Evolutionary conservation across 1,140 invertebrate genomes (phyloP).

Genomic region (Andrena cerasifolii): DNA sequence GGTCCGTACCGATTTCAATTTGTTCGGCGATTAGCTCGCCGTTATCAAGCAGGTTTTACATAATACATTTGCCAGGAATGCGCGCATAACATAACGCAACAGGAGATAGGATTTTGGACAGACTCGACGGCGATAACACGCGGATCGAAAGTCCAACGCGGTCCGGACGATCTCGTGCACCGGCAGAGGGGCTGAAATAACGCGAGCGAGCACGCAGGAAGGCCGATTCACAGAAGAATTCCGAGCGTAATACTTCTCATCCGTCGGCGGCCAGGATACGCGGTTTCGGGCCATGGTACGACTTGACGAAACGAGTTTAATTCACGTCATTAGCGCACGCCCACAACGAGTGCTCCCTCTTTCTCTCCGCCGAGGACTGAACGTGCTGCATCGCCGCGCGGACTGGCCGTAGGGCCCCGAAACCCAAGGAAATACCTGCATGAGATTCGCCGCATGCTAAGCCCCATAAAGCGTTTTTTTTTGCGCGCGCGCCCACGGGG

Average conservation of each 20-base stretch:
- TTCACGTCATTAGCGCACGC: slow-evolving; percentile 72
- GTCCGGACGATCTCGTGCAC: neutral
- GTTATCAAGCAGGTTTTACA: no score
- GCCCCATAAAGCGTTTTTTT: slow-evolving; percentile 42
- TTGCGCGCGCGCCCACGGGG: slow-evolving; percentile 16
- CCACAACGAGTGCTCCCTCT: slow-evolving; percentile 57
- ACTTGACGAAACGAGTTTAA: slow-evolving; percentile 71
- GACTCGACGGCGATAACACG: neutral
- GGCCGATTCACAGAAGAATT: slow-evolving; percentile 11
- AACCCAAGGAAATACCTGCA: slow-evolving; percentile 43
- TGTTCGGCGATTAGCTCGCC: no score
- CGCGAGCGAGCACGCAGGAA: neutral
- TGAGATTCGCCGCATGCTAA: slow-evolving; percentile 33
- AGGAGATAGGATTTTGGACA: neutral
- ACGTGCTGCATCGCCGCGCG: neutral
- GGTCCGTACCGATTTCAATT: no score
- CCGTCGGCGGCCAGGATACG: slow-evolving; percentile 1
- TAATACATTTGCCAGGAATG: neutral
- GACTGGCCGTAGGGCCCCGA: neutral
- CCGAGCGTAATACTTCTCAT: neutral
- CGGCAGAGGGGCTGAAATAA: neutral
- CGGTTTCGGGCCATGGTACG: slow-evolving; percentile 23
- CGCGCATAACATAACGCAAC: neutral
- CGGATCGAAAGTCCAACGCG: neutral
- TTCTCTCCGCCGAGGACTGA: neutral